Percentiles rank a stretch among this genome's conserved stretches.
These are phyloP conservation scores for Sturnus vulgaris DNA, from an alignment of 2,113 vertebrate genomes.

Conservation along the genomic window DNA sequence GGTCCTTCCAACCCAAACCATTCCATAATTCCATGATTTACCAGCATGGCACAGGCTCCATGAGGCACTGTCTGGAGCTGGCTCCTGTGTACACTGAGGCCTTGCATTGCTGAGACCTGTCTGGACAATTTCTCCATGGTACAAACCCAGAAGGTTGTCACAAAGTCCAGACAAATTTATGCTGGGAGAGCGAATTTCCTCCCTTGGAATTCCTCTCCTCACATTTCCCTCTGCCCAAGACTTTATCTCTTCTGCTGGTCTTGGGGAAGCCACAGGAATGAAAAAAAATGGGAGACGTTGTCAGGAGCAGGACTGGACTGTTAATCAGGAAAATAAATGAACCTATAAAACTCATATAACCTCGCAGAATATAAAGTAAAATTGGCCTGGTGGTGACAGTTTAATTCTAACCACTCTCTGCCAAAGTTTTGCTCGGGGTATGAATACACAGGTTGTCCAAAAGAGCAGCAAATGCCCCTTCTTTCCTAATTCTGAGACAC, in stretches of 20 bases:
- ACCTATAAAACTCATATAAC: slow-evolving; percentile 19
- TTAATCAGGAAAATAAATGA: slow-evolving; percentile 38
- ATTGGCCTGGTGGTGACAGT: background rate
- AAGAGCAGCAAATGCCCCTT: background rate
- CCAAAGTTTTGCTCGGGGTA: background rate
- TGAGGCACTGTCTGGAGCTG: background rate
- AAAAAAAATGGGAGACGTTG: background rate
- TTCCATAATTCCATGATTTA: background rate
- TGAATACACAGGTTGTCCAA: slow-evolving; percentile 42
- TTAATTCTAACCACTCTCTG: slow-evolving; percentile 33
- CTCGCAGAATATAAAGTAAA: background rate
- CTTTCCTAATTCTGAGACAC: background rate
- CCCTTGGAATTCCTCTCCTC: background rate
- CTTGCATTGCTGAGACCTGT: background rate
- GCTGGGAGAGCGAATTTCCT: background rate
- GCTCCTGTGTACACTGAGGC: background rate
- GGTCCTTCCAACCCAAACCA: background rate
- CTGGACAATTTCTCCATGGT: background rate
- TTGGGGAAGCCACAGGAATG: background rate
- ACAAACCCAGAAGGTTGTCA: background rate
- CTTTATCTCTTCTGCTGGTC: background rate
- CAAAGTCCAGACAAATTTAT: background rate
- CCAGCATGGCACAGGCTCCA: background rate
- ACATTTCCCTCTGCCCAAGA: background rate
- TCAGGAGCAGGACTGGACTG: background rate